Evolutionary conservation across 2,888 invertebrate species (phyloP).

Genomic region (Stenotaenia linearis): DNA sequence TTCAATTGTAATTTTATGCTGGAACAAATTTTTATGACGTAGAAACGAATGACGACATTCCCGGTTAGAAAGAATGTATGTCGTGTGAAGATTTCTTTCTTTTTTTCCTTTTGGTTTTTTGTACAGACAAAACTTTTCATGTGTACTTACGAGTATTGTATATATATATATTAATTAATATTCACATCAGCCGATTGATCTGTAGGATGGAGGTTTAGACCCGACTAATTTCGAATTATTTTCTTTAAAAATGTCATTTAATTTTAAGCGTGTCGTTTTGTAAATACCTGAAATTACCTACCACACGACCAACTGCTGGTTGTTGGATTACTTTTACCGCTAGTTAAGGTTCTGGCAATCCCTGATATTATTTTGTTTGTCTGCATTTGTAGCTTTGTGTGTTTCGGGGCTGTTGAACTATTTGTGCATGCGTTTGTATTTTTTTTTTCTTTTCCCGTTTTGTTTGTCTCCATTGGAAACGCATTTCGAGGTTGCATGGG

Average conservation of each 20-base stretch:
- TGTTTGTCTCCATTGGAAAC: conserved; percentile 3
- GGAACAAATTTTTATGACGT: neutral
- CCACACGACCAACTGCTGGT: conserved; percentile 4
- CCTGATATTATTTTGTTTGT: neutral
- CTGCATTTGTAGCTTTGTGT: conserved; percentile 11
- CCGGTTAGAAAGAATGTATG: neutral
- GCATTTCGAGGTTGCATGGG: neutral
- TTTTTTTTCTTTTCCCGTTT: too few relatives aligned
- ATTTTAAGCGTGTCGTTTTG: neutral
- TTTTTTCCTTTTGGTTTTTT: neutral
- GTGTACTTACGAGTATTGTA: conserved; percentile 9
- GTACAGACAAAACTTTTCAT: conserved; percentile 4
- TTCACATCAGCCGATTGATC: neutral
- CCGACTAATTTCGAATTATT: neutral
- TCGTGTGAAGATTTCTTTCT: too few relatives aligned
- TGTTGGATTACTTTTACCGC: neutral
- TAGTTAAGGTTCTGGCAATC: neutral
- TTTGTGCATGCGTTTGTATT: neutral
- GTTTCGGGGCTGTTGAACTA: neutral
- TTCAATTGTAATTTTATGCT: neutral
- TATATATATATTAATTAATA: neutral
- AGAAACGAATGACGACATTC: neutral
- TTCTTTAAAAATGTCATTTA: neutral
- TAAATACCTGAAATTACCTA: neutral
- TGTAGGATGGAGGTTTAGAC: neutral